Conservation (phyloP, 2,888 invertebrate genomes). For the Adineta ricciae region DNA sequence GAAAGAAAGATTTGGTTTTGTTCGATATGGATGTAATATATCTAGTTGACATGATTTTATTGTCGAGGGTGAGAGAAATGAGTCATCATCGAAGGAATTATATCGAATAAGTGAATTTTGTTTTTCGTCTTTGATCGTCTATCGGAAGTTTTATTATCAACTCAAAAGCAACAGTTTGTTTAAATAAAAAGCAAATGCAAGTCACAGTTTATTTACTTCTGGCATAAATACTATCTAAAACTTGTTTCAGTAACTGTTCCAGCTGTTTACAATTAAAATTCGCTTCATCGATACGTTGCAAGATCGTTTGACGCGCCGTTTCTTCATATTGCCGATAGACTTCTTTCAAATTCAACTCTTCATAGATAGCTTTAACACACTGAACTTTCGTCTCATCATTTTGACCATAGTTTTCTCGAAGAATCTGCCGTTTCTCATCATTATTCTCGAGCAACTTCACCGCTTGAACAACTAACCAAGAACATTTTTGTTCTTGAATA, state of each 20-base stretch:
- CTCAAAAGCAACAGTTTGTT: no score
- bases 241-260: background rate
- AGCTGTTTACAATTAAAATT: background rate
- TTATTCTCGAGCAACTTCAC: constrained; percentile 46
- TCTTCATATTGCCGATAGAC: background rate
- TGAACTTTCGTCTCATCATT: background rate
- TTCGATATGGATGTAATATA: background rate
- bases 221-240: background rate
- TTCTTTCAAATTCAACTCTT: background rate
- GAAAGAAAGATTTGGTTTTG: background rate
- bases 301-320: background rate
- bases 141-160: no score
- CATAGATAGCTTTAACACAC: background rate
- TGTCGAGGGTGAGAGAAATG: background rate
- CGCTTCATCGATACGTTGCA: background rate
- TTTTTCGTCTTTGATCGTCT: no score
- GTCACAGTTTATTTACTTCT: background rate
- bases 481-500: constrained; percentile 87
- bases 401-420: constrained; percentile 15
- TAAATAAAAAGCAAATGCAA: no score
- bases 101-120: no score
- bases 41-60: background rate
- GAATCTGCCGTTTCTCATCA: background rate
- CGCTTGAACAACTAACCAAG: constrained; percentile 83
- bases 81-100: background rate